Evolutionary conservation across 2,888 invertebrate species (phyloP).

Genomic region (Mylabris sibirica): DNA sequence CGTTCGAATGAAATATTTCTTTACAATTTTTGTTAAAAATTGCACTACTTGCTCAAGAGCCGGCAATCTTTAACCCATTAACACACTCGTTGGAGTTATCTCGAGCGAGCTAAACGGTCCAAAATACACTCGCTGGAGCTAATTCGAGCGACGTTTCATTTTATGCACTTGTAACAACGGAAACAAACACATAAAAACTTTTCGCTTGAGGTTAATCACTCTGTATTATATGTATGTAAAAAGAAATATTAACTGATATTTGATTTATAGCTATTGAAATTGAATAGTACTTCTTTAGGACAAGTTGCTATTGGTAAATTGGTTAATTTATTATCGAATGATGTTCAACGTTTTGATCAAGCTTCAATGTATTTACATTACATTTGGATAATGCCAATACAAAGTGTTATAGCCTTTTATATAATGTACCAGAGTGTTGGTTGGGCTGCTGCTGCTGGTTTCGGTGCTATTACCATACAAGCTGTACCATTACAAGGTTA

Average conservation of each 20-base stretch:
- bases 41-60: too few species aligned
- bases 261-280: constrained; percentile 64
- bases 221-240: too few species aligned
- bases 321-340: constrained; percentile 85
- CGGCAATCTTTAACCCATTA: too few species aligned
- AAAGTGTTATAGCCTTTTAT: constrained; percentile 70
- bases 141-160: too few species aligned
- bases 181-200: too few species aligned
- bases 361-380: constrained; percentile 76
- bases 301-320: constrained; percentile 86
- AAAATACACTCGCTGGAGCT: too few species aligned
- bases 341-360: constrained; percentile 82
- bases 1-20: too few species aligned
- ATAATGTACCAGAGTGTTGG: constrained; percentile 67
- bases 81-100: too few species aligned
- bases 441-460: constrained; percentile 68
- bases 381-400: constrained; percentile 82
- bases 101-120: too few species aligned
- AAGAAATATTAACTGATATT: background rate
- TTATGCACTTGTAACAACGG: too few species aligned
- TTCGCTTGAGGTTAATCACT: too few species aligned
- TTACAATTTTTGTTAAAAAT: too few species aligned
- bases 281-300: constrained; percentile 75
- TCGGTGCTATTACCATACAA: constrained; percentile 66
- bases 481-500: constrained; percentile 65